These are phyloP conservation scores for Myiozetetes cayanensis DNA, from an alignment of 2,113 vertebrate species.

Conservation along the genomic window DNA sequence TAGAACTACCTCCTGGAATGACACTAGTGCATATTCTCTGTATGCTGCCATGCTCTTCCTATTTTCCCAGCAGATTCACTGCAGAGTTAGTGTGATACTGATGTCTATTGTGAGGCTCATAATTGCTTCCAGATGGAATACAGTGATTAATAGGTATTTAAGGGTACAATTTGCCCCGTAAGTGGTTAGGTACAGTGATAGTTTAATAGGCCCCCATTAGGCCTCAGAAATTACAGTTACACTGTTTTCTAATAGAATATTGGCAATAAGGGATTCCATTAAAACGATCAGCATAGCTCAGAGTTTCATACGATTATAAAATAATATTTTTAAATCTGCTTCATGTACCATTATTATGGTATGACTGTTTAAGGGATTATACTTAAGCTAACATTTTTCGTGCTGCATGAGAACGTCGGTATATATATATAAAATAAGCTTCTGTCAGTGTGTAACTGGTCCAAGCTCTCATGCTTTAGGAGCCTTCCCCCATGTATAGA, in stretches of 20 bases:
- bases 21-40: background rate
- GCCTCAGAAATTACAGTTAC: slow-evolving; percentile 32
- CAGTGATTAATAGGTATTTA: slow-evolving; percentile 18
- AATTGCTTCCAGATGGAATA: slow-evolving; percentile 41
- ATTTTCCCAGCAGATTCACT: slow-evolving; percentile 3
- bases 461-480: background rate
- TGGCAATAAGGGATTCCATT: slow-evolving; percentile 40
- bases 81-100: background rate
- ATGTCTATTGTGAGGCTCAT: slow-evolving; percentile 7
- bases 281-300: slow-evolving; percentile 37
- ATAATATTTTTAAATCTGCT: slow-evolving; percentile 58
- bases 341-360: slow-evolving; percentile 50
- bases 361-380: slow-evolving; percentile 58
- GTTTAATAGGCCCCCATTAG: background rate
- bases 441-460: background rate
- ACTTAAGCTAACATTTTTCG: slow-evolving; percentile 62
- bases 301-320: slow-evolving; percentile 46
- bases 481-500: slow-evolving; percentile 2
- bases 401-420: slow-evolving; percentile 24
- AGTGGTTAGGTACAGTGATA: slow-evolving; percentile 5
- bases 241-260: slow-evolving; percentile 39
- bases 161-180: slow-evolving; percentile 44
- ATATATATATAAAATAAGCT: background rate
- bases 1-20: slow-evolving; percentile 51
- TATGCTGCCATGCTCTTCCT: background rate